These are phyloP conservation scores for Albula goreensis DNA, from an alignment of 2,113 vertebrate species.

Conservation along the genomic window DNA sequence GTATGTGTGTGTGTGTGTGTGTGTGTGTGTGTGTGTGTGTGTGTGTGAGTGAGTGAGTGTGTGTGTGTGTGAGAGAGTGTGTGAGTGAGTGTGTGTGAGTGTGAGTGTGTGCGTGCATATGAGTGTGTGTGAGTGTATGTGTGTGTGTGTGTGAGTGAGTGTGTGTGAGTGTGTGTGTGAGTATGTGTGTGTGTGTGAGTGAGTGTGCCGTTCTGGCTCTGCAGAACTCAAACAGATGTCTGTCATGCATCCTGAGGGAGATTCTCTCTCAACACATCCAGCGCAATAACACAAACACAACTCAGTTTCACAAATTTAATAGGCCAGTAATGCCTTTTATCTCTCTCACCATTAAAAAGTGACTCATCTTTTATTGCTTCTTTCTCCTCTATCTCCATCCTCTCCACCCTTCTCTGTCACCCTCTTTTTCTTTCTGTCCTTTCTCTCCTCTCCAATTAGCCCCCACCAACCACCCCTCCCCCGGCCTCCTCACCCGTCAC, in stretches of 20 bases:
- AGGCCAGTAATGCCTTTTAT: background rate
- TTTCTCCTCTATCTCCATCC: background rate
- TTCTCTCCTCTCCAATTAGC: no score
- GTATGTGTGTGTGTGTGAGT: conserved; percentile 34
- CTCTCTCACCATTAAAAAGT: background rate
- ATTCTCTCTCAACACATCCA: conserved; percentile 29
- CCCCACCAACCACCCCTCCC: no score
- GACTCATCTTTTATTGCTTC: background rate
- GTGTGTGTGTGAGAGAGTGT: conserved; percentile 11
- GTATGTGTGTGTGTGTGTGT: conserved; percentile 34
- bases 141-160: conserved; percentile 17
- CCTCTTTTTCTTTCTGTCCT: conserved; percentile 44
- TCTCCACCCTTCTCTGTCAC: conserved; percentile 34
- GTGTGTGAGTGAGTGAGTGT: conserved; percentile 29
- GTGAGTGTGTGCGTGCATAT: no score
- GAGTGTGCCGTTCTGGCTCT: conserved; percentile 40
- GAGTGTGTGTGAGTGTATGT: conserved; percentile 19
- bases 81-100: conserved; percentile 34
- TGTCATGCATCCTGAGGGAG: conserved; percentile 54
- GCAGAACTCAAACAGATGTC: conserved; percentile 68
- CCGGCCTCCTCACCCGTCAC: no score
- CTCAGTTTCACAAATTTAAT: background rate
- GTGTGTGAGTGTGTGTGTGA: conserved; percentile 33
- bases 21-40: conserved; percentile 25
- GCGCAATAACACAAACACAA: background rate